phyloP scores from a whole-genome alignment of 2,113 vertebrate genomes.

The Prochilodus magdalenae region DNA sequence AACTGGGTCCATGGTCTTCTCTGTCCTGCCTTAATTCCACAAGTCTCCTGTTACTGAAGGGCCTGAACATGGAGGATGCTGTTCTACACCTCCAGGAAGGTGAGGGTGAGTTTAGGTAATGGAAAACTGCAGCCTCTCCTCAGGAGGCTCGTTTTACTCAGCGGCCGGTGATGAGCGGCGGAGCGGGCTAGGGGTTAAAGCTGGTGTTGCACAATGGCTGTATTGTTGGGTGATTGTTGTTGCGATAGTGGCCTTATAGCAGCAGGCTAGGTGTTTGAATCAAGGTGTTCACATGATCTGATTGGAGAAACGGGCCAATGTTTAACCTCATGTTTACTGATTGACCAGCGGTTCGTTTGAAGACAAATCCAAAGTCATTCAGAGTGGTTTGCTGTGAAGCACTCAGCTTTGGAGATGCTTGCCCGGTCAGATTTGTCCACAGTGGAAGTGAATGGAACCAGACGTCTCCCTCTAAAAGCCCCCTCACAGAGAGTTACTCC shows the following conservation, averaged over 20 bases:
- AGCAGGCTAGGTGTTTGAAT: neutral
- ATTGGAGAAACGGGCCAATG: too few species aligned
- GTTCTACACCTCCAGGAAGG: slow-evolving; percentile 57
- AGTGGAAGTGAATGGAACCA: too few species aligned
- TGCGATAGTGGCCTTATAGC: neutral
- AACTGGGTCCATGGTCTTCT: neutral
- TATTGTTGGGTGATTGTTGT: neutral
- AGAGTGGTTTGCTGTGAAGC: too few species aligned
- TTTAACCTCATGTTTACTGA: too few species aligned
- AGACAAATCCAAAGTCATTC: too few species aligned
- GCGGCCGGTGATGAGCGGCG: neutral
- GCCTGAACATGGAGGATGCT: slow-evolving; percentile 40
- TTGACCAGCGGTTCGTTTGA: too few species aligned
- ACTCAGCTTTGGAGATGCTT: too few species aligned
- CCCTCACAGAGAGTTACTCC: too few species aligned
- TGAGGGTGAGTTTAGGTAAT: slow-evolving; percentile 50
- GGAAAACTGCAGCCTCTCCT: slow-evolving; percentile 18
- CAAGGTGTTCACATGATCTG: neutral
- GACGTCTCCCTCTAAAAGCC: too few species aligned
- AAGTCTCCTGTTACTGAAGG: slow-evolving; percentile 8
- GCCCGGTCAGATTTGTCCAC: too few species aligned
- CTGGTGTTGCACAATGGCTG: neutral
- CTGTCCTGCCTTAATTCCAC: neutral
- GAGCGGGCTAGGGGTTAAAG: neutral
- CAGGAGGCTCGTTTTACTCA: neutral